A percentile compares a stretch with the other conserved stretches of the same genome.
Evolutionary conservation across 2,797 vertebrate species (phyloP).

Genomic region (Danio jaintianensis): DNA sequence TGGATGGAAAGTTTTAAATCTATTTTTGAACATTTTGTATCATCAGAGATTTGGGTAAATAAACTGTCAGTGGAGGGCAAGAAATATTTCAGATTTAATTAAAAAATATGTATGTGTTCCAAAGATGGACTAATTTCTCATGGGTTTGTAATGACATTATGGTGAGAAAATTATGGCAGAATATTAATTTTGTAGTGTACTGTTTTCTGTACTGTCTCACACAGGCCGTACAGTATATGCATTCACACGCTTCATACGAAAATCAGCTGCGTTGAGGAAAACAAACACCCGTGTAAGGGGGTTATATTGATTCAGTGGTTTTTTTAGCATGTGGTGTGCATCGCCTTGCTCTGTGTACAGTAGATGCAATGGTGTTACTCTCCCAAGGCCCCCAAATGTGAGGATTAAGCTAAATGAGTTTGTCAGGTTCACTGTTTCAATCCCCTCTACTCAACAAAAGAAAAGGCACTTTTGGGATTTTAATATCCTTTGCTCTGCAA

Average conservation of each 20-base stretch:
- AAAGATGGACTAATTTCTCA: too few relatives aligned
- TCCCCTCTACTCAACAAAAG: slow-evolving; percentile 66
- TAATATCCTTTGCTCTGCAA: slow-evolving; percentile 60
- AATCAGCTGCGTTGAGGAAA: slow-evolving; percentile 42
- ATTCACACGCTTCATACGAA: slow-evolving; percentile 12
- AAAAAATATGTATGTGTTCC: too few relatives aligned
- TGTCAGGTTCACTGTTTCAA: slow-evolving; percentile 66
- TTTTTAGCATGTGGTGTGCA: slow-evolving; percentile 36
- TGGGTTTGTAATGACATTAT: too few relatives aligned
- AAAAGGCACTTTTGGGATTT: slow-evolving; percentile 64
- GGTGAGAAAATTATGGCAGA: too few relatives aligned
- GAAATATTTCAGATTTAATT: too few relatives aligned
- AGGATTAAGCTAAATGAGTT: slow-evolving; percentile 67
- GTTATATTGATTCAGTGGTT: slow-evolving; percentile 54
- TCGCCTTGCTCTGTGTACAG: slow-evolving; percentile 33
- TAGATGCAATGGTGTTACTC: slow-evolving; percentile 45
- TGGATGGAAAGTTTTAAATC: too few relatives aligned
- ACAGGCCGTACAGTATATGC: slow-evolving; percentile 10
- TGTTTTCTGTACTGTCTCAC: neutral
- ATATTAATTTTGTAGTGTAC: too few relatives aligned
- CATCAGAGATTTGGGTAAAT: too few relatives aligned
- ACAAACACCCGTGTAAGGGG: slow-evolving; percentile 49
- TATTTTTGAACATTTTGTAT: too few relatives aligned
- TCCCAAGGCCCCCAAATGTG: slow-evolving; percentile 52
- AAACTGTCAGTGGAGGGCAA: too few relatives aligned